Base-by-base conservation (phyloP, 2,797 vertebrate species). In the Uromys caudimaculatus region DNA sequence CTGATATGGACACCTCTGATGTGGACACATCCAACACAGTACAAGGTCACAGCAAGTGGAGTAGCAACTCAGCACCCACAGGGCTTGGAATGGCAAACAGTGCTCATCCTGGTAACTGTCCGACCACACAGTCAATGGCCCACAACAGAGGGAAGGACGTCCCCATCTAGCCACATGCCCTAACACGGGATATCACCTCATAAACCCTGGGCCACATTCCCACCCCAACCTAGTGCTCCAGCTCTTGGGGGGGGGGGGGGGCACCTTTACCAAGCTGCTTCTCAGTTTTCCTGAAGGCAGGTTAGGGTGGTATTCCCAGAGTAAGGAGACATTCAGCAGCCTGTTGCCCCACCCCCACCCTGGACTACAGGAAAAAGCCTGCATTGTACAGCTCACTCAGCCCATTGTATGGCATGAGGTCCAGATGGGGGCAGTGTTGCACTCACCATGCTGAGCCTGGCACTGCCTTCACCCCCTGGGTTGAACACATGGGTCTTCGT, bases 301-400 rank as follows among this genome's bases (percentile, higher is more conserved):
- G 58, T 19, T 21, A 54, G 86, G 82, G 29, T 56, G 60, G 27
- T 87, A 44, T 62, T 75, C 87, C 79, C 54, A 35, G 6, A 16
- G 92, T 82, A 76, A 76, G 91, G 3, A 78, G 86, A 41, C 95
- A 1, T 44, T 81, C 95, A 87, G 81, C 86, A 94, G 90, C 82
- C 71, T 24, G 78, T 64, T 13, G 3, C 16, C 92, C 75, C 19
- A 3, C 21, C 84, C 87, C 95, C 93, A 88, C n/a, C 52, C 60
- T 11, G 0, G 11, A 79, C 21, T 11, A 17, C 58, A 60, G 91
- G 89, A 97, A 95, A 97, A 97, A 93, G 95, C 86, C 27, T 0
- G 95, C 96, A 97, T 97, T 97, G 97, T 97, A 91, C 41, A 0
- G 79, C 75, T 96, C 94, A 97, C 93, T 96, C 14, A 10, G 95